These are phyloP conservation scores for Chelonoidis abingdonii DNA, from an alignment of 2,113 vertebrate species.

Conservation along the genomic window DNA sequence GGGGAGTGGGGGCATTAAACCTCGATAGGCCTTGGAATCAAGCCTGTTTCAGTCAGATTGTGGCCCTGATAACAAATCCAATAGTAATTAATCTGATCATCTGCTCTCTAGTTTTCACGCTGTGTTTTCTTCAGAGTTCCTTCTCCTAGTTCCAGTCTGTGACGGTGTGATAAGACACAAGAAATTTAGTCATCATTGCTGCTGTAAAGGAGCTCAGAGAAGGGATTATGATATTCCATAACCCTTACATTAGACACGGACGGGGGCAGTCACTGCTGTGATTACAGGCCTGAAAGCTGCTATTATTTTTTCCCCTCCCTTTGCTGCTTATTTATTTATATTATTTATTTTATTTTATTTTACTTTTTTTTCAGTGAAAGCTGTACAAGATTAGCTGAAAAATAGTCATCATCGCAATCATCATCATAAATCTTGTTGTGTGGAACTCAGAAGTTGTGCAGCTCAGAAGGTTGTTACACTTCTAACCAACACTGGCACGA, in stretches of 20 bases:
- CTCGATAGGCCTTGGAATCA: conserved; percentile 85
- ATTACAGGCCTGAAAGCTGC: conserved; percentile 81
- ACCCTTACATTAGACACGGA: conserved; percentile 96
- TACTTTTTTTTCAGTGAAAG: conserved; percentile 74
- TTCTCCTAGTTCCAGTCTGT: conserved; percentile 95
- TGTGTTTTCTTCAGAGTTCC: conserved; percentile 93
- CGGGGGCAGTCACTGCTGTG: conserved; percentile 79
- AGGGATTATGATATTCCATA: conserved; percentile 96
- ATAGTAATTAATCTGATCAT: conserved; percentile 96
- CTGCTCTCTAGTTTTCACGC: conserved; percentile 94
- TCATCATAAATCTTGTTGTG: conserved; percentile 25
- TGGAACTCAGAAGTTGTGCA: conserved; percentile 12
- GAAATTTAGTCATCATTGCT: conserved; percentile 97
- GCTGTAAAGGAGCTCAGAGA: conserved; percentile 89
- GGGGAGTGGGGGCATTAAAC: conserved; percentile 75
- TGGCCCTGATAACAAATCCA: conserved; percentile 89
- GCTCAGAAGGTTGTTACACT: conserved; percentile 3
- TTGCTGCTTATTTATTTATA: background rate
- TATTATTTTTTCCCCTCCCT: conserved; percentile 62
- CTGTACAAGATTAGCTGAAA: conserved; percentile 86
- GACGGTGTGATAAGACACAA: conserved; percentile 98
- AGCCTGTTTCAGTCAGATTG: conserved; percentile 91
- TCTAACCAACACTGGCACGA: background rate
- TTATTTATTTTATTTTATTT: conserved; percentile 15
- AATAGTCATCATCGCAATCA: conserved; percentile 57